Conservation (phyloP, 2,797 vertebrate species). For the Helicolenus hilgendorfi region DNA sequence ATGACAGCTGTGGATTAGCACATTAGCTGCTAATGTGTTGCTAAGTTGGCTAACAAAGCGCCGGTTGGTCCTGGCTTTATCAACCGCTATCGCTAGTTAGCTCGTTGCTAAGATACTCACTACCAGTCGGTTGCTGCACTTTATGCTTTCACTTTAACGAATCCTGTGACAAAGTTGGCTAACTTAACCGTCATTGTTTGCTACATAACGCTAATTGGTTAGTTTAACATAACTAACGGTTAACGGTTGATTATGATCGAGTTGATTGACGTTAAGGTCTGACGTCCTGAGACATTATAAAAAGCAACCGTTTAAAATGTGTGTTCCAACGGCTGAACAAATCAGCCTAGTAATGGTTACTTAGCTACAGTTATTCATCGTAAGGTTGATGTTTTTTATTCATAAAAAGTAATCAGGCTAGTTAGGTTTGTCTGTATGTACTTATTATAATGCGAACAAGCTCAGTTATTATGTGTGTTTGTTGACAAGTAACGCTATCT, state of each 20-base stretch:
- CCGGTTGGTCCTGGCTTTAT: constrained; percentile 21
- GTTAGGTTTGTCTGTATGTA: neutral
- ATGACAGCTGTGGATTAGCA: constrained; percentile 83
- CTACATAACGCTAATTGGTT: no score
- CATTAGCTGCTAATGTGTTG: constrained; percentile 5
- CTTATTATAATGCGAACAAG: fast-evolving
- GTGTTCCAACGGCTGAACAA: neutral
- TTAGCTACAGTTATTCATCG: no score
- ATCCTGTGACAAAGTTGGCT: no score
- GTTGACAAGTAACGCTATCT: neutral
- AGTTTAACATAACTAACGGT: neutral
- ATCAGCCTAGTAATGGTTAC: neutral
- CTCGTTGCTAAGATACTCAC: constrained; percentile 13
- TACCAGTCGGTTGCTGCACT: neutral
- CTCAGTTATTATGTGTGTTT: neutral
- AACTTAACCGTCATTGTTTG: no score
- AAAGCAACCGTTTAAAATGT: neutral
- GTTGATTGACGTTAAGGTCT: neutral
- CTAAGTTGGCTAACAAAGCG: constrained; percentile 81
- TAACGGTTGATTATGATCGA: neutral
- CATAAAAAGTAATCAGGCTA: neutral
- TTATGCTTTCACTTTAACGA: neutral
- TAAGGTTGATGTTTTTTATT: neutral
- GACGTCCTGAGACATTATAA: neutral
- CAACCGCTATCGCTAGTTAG: constrained; percentile 23